Base-by-base conservation (phyloP, 2,797 vertebrate genomes). In the Darevskia nairensis region DNA sequence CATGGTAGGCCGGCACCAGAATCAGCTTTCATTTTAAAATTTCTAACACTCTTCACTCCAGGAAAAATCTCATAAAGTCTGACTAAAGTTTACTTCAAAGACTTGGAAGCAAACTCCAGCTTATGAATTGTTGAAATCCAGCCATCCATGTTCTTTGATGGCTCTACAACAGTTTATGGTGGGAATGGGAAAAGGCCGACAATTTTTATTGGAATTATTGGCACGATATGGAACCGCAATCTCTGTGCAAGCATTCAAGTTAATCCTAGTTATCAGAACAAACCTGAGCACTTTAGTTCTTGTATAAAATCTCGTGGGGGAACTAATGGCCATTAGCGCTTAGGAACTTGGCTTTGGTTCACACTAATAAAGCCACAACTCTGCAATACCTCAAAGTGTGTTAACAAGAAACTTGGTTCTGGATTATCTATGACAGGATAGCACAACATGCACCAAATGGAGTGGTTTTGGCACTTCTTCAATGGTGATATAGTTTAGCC, bases 211-310 rank as follows among this genome's bases (percentile, higher is more conserved):
- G n/a, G 85, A 69, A 80, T 55, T 79, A 71, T 55, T 86, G 44
- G 77, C 64, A 71, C 64, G 39, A 6, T 17, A 8, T 19, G 71
- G 64, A 79, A 35, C 9, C 19, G 4, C 29, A 69, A 39, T 86
- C 23, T 50, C 44, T 39, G 8, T 29, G 32, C 32, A 80, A 55
- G 32, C 32, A 29, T 29, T 72, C n/a, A 55, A 21, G 25, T 71
- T 86, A 86, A 86, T 72, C 46, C 85, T 80, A 82, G 39, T 82
- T 81, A 74, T 81, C 11, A 23, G 39, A 82, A 75, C n/a, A 82
- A 76, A 75, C 71, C 35, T 35, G 75, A 82, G 82, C 71, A 75
- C 23, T 44, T 66, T 23, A 74, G 27, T 17, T 81, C 68, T 87
- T 81, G 11, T 64, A 68, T 78, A 68, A 32, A 82, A 46, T 82